Evolutionary conservation across 1,140 invertebrate genomes (phyloP), one percentile per base, ranked within the genome.

Genomic region (Augochlora pura): DNA sequence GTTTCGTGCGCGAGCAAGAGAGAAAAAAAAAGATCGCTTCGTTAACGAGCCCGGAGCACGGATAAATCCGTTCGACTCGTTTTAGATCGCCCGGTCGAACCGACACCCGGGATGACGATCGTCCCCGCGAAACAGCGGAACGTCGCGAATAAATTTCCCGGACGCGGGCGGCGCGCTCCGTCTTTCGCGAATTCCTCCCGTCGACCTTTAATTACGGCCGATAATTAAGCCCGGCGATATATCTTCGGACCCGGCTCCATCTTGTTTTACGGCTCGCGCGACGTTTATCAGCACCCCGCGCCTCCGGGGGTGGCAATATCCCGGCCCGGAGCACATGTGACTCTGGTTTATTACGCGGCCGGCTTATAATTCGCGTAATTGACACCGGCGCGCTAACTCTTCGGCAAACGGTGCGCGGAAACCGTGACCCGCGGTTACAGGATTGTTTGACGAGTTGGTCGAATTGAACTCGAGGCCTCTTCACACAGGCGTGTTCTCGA

Each of bases 181-280:
- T 52, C 81, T 68, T 75, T 23, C 54, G 23, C 25, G 16, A 76
- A 85, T 77, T 76, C 59, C 60, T 60, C 32, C 21, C 32, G 63
- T 57, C 42, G 42, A 70, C 21, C 64, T 77, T 84, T 84, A 84
- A 85, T 85, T 77, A 85, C 60, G 64, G 46, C 49, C 46, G 79
- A 84, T 81, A 85, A 85, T 80, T 64, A 59, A 64, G 16, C 23
- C 27, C 39, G 27, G 4, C 83, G 78, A 85, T 85, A 85, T 81
- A 85, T 85, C 83, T 81, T 39, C 25, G 5, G 21, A 6, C 54
- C 10, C 27, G 18, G 39, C 65, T 32, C 62, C 23, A 46, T 59
- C 27, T 16, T 65, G 62, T 60, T 83, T 60, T 32, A 39, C 27
- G 54, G 10, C 23, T 14, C 54, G 7, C n/a, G 1, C 27, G 63